These are phyloP conservation scores for Scaptomyza polygonia DNA, from an alignment of 2,888 invertebrate genomes.

Conservation along the genomic window DNA sequence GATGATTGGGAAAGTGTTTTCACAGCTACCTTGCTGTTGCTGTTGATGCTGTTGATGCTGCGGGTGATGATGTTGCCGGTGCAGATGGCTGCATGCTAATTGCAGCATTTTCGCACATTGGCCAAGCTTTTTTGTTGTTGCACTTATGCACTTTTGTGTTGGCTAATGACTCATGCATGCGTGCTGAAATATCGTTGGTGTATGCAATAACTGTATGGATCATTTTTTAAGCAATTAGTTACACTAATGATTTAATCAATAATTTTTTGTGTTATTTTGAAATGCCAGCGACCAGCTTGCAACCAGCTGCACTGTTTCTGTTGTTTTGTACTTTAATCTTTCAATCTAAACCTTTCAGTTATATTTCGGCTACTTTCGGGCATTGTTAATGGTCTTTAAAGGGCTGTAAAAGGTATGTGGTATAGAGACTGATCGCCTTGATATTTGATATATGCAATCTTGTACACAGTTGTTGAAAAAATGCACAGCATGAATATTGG, in stretches of 20 bases:
- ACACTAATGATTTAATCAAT: constrained; percentile 74
- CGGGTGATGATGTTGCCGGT: background rate
- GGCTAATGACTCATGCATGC: constrained; percentile 68
- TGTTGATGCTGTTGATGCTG: constrained; percentile 13
- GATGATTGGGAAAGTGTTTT: constrained; percentile 80
- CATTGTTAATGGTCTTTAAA: constrained; percentile 71
- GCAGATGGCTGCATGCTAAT: constrained; percentile 62
- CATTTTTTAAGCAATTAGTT: constrained; percentile 65
- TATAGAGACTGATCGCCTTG: constrained; percentile 46
- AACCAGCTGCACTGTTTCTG: constrained; percentile 38
- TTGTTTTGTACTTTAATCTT: constrained; percentile 50
- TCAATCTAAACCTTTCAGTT: constrained; percentile 57
- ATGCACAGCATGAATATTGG: constrained; percentile 61
- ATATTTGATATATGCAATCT: constrained; percentile 65
- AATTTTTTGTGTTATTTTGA: constrained; percentile 24
- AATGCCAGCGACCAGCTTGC: constrained; percentile 55
- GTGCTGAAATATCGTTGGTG: constrained; percentile 29
- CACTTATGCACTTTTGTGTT: background rate
- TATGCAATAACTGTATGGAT: constrained; percentile 32
- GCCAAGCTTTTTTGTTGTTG: constrained; percentile 48
- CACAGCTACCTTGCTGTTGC: constrained; percentile 49
- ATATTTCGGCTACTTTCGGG: constrained; percentile 36
- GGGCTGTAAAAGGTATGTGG: constrained; percentile 70
- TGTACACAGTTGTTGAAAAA: constrained; percentile 63
- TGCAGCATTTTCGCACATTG: constrained; percentile 75